Evolutionary conservation across 2,888 invertebrate species (phyloP).

Genomic region (Acleris cristana): DNA sequence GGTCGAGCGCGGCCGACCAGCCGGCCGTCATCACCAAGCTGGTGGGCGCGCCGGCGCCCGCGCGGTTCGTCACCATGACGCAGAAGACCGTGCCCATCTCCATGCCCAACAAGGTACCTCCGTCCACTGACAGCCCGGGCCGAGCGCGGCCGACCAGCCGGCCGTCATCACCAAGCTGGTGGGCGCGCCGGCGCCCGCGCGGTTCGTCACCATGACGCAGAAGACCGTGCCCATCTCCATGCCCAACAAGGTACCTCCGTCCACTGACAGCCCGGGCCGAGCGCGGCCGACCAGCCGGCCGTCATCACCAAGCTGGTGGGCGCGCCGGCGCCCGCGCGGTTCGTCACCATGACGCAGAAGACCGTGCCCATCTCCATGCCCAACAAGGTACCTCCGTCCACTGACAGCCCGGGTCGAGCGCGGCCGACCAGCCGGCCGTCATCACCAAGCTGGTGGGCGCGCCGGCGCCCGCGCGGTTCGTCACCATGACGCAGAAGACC

Average conservation of each 20-base stretch:
- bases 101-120: slow-evolving; percentile 51
- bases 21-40: slow-evolving; percentile 63
- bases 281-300: slow-evolving; percentile 50
- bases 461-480: too few relatives aligned
- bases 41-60: slow-evolving; percentile 42
- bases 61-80: slow-evolving; percentile 64
- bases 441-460: too few relatives aligned
- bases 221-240: too few relatives aligned
- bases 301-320: slow-evolving; percentile 60
- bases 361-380: slow-evolving; percentile 57
- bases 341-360: slow-evolving; percentile 67
- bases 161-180: too few relatives aligned
- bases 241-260: slow-evolving; percentile 43
- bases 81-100: slow-evolving; percentile 65
- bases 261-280: slow-evolving; percentile 38
- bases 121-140: too few relatives aligned
- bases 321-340: slow-evolving; percentile 50
- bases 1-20: slow-evolving; percentile 48
- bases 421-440: too few relatives aligned
- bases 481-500: too few relatives aligned
- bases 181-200: too few relatives aligned
- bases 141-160: too few relatives aligned
- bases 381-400: too few relatives aligned
- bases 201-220: too few relatives aligned
- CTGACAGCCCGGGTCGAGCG: too few relatives aligned